Evolutionary conservation across 2,113 vertebrate species (phyloP), one percentile per base, ranked within the genome.

Genomic region (Solenodon paradoxus): DNA sequence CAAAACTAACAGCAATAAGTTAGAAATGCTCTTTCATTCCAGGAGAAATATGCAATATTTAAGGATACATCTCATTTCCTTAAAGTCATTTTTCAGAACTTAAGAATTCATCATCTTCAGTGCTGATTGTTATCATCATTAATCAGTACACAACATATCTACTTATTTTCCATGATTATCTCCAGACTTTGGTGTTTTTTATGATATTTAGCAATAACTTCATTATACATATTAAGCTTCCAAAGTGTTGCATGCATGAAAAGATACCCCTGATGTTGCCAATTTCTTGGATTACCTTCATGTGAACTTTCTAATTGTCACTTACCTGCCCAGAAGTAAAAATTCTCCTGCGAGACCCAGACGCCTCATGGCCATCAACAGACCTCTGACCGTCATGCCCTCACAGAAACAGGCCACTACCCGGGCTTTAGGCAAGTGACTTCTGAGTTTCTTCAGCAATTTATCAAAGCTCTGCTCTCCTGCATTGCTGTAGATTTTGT

Each of bases 401-500:
- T 99, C 99, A 32, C 99, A 99, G 98, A 99, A 99, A 97, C 99
- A 99, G 1, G 99, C 99, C 40, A 99, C 99, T 69, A 99, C 99
- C 28, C 99, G 98, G 2, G 99, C 99, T 96, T 99, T 99, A 95
- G 99, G 99, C 96, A 99, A 98, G 94, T 99, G 99, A 59, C 98
- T 99, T 24, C 98, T 98, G 64, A 99, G 98, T 83, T 99, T 99
- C 95, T 99, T 98, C 97, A 99, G 98, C 95, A 99, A 98, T 28
- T 99, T 99, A 97, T 99, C 99, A 26, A 99, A 99, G 97, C 99
- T 99, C 97, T 99, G 99, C 61, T 99, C 99, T 0, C 99, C 99
- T 1, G 99, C 99, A 1, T 99, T 99, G 98, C 99, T 99, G 98
- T 99, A 99, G 98, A 99, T 99, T 98, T 99, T 99, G 97, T 99